Evolutionary conservation across 2,797 vertebrate species (phyloP).

Genomic region (Pseudomugil gertrudae): DNA sequence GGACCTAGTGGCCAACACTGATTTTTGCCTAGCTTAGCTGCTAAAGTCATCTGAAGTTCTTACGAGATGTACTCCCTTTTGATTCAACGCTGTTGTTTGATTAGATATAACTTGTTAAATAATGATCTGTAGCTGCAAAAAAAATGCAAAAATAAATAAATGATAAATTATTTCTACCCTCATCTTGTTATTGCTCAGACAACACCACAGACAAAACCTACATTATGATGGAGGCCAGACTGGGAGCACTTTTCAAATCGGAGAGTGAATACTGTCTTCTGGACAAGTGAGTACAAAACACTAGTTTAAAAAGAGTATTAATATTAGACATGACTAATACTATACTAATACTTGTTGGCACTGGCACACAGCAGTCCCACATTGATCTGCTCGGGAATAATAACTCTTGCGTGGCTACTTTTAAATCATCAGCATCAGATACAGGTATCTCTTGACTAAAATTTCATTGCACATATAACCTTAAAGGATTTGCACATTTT

Average conservation of each 20-base stretch:
- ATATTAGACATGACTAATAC: neutral
- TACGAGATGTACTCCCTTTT: neutral
- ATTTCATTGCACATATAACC: neutral
- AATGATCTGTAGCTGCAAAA: neutral
- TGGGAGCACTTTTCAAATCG: conserved; percentile 90
- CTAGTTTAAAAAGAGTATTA: neutral
- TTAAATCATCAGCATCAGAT: neutral
- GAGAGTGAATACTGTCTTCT: conserved; percentile 91
- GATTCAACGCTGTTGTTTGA: neutral
- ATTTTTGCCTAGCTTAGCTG: conserved; percentile 7
- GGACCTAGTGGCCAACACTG: conserved; percentile 2
- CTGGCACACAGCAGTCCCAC: neutral
- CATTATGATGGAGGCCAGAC: conserved; percentile 96
- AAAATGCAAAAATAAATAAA: conserved; percentile 6
- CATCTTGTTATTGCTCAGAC: conserved; percentile 74
- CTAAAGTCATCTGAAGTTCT: neutral
- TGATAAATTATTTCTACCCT: neutral
- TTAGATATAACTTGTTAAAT: neutral
- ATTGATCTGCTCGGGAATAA: conserved; percentile 1
- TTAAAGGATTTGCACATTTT: neutral
- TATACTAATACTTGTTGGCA: conserved; percentile 1
- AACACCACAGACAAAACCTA: conserved; percentile 84
- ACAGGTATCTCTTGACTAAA: neutral
- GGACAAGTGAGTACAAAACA: conserved; percentile 87
- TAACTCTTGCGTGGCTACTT: neutral